Evolutionary conservation across 2,797 vertebrate species (phyloP).

Genomic region (Neopelma chrysocephalum): DNA sequence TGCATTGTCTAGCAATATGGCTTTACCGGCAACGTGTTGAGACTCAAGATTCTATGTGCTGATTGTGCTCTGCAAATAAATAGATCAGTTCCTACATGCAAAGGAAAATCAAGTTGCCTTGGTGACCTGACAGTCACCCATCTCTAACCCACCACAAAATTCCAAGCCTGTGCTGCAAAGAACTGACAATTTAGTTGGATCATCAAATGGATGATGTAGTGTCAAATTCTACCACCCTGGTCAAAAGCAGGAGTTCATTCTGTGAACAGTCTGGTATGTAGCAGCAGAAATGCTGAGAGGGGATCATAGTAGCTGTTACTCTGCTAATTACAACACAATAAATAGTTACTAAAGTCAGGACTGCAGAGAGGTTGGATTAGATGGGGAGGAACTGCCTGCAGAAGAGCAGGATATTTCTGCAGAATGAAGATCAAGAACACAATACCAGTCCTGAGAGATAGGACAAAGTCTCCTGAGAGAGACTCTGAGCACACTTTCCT

Average conservation of each 20-base stretch:
- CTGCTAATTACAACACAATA: background rate
- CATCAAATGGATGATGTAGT: background rate
- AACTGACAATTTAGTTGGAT: background rate
- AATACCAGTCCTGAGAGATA: accelerated
- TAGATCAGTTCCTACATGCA: background rate
- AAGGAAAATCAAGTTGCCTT: background rate
- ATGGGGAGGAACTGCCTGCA: background rate
- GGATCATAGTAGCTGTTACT: background rate
- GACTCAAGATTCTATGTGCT: background rate
- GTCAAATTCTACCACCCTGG: background rate
- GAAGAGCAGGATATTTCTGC: background rate
- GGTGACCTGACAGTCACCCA: background rate
- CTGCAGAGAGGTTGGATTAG: background rate
- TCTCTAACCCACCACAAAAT: background rate
- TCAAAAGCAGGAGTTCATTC: background rate
- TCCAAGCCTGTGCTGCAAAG: background rate
- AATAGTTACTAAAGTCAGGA: background rate
- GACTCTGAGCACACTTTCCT: background rate
- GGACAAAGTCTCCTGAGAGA: no score
- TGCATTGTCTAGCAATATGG: background rate
- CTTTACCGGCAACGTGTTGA: background rate
- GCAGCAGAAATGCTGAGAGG: background rate
- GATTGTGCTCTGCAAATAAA: background rate
- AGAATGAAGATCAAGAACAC: background rate
- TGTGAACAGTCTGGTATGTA: background rate